phyloP scores from a whole-genome alignment of 2,113 vertebrate genomes.

The human (Homo sapiens) region GRCh38 chr6:53393001-53393500 shows the following conservation, averaged over 20 bases:
- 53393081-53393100: background rate
- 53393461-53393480: background rate
- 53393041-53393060: background rate
- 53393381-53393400: background rate
- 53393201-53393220: background rate
- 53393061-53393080: background rate
- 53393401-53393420: background rate
- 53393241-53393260: background rate
- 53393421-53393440: background rate
- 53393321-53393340: background rate
- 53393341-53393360: background rate
- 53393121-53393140: background rate
- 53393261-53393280: background rate
- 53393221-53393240: background rate
- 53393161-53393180: too few relatives aligned
- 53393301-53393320: background rate
- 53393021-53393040: background rate
- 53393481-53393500: background rate
- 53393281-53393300: background rate
- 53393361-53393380: background rate
- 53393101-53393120: background rate
- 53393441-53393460: background rate
- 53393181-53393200: background rate
- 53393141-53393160: background rate
- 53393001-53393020: background rate